Evolutionary conservation across 1,140 invertebrate species (phyloP), one percentile per base, ranked within the genome.

Genomic region (Nymphalis io): DNA sequence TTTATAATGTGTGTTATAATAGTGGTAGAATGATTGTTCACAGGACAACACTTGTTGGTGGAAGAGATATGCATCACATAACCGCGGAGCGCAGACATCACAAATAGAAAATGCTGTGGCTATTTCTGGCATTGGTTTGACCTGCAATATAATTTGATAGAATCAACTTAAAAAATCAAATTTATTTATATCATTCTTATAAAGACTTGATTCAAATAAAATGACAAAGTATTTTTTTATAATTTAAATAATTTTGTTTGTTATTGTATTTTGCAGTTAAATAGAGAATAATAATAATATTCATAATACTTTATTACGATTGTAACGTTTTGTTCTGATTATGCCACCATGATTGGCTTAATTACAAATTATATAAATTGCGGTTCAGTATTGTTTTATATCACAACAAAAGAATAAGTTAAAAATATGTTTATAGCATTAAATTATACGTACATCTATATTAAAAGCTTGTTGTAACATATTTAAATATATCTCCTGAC

Each of bases 381-480:
- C n/a, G n/a, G n/a, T n/a, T n/a, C n/a, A n/a, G n/a, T n/a, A 11
- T 23, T 51, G 10, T 48, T 11, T 3, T 46, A 61, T 44, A n/a
- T 15, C n/a, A 46, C n/a, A 2, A 15, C n/a, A 16, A 2, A 16
- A 46, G 6, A 4, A 46, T 16, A 46, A 46, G 44, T 46, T 16
- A 33, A 33, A 46, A 46, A 46, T 18, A 8, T 5, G n/a, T 16
- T 6, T 6, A 51, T 20, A 51, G 20, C 16, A 11, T 51, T 2
- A 51, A 18, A 38, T 21, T 53, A 70, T 59, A 83, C 78, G 71
- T 76, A 86, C 84, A 53, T 73, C 68, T 67, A 86, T 75, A 48
- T 78, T 75, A 15, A 81, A 84, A 16, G 80, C 80, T 33, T 82
- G 61, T 63, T 73, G 58, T 57, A 86, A 74, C 68, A 82, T 81